phyloP scores from a whole-genome alignment of 2,113 vertebrate species.

The Hydropotes inermis region DNA sequence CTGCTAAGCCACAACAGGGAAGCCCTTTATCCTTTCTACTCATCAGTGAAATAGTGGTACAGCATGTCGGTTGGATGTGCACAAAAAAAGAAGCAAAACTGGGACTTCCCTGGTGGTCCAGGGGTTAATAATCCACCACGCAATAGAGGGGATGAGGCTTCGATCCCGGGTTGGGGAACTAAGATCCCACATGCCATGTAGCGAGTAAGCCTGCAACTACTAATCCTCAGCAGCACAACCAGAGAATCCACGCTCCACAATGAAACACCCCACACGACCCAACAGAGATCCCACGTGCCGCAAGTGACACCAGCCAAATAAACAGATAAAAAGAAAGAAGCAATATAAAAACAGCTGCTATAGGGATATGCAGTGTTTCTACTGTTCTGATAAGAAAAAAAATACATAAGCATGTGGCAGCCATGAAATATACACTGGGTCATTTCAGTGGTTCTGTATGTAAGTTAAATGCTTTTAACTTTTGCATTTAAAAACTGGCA shows the following conservation, averaged over 20 bases:
- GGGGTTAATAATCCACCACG: neutral
- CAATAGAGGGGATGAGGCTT: neutral
- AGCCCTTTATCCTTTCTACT: neutral
- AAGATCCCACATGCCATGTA: neutral
- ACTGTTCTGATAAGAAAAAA: neutral
- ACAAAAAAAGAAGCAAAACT: neutral
- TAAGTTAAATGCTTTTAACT: neutral
- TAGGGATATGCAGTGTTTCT: neutral
- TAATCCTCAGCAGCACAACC: neutral
- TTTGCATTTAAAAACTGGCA: neutral
- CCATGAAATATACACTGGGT: neutral
- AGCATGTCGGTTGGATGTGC: too few species aligned
- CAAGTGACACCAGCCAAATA: neutral
- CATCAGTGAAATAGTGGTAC: neutral
- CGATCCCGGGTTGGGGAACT: neutral
- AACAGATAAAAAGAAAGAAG: neutral
- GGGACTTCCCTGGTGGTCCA: neutral
- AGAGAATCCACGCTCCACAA: rapidly evolving
- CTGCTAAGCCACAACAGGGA: neutral
- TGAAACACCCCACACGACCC: rapidly evolving
- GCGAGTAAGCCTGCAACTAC: neutral
- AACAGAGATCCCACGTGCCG: neutral
- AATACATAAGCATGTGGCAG: neutral
- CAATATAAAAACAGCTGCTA: neutral
- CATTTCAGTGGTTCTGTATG: neutral